Percentiles rank a stretch among this genome's conserved stretches.
Conservation (phyloP, 2,113 vertebrate species). For the Forbesichthys papilliferus region DNA sequence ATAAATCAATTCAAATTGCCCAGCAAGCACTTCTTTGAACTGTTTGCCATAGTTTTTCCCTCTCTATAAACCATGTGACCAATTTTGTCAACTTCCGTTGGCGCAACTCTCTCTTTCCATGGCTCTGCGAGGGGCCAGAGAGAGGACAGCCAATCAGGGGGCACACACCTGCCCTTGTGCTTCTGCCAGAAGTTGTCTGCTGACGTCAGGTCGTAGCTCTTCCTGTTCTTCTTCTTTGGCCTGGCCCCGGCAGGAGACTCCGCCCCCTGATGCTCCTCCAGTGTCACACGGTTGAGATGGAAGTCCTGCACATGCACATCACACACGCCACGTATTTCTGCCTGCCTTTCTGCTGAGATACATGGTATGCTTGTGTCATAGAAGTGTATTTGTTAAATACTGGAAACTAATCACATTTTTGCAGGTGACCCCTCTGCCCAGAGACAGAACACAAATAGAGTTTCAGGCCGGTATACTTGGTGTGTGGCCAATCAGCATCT, state of each 20-base stretch:
- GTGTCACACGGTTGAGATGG: conserved; percentile 90
- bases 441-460: too few species aligned
- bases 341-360: neutral
- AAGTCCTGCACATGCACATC: conserved; percentile 82
- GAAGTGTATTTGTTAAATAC: neutral
- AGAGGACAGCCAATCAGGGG: neutral
- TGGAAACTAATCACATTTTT: neutral
- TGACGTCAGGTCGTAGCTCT: conserved; percentile 91
- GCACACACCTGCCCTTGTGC: conserved; percentile 93
- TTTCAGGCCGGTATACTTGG: too few species aligned
- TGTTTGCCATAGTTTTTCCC: too few species aligned
- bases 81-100: neutral
- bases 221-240: conserved; percentile 95
- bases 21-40: too few species aligned
- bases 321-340: neutral
- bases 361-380: neutral
- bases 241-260: conserved; percentile 92
- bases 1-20: too few species aligned
- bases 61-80: neutral
- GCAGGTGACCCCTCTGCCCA: too few species aligned
- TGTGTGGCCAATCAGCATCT: too few species aligned
- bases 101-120: too few species aligned
- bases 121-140: neutral
- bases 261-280: conserved; percentile 85
- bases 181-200: conserved; percentile 97